These are phyloP conservation scores for Peromyscus nudipes DNA, from an alignment of 2,797 vertebrate genomes.

Conservation along the genomic window DNA sequence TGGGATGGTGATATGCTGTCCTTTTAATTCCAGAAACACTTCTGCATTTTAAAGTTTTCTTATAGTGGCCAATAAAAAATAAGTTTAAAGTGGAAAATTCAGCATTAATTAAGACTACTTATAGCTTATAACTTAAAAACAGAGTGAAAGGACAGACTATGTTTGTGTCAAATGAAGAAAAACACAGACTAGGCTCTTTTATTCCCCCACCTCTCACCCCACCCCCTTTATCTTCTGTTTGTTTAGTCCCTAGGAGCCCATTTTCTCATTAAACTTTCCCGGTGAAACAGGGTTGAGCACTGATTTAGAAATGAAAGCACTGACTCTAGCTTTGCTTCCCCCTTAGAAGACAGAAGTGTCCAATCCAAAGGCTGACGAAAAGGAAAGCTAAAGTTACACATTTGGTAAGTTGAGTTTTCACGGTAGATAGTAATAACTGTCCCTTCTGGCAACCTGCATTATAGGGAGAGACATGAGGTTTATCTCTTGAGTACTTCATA, in stretches of 20 bases:
- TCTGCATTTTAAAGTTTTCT: not conserved
- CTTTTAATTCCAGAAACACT: not conserved
- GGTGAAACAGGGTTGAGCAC: not conserved
- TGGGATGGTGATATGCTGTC: not conserved
- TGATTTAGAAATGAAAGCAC: slow-evolving; percentile 33
- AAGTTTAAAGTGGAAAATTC: not conserved
- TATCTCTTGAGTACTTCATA: not conserved
- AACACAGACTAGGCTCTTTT: not conserved
- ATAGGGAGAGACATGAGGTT: not conserved
- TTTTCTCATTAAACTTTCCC: not conserved
- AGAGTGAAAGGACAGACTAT: not conserved
- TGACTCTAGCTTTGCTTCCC: slow-evolving; percentile 61
- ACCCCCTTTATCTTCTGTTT: not conserved
- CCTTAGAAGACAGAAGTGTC: slow-evolving; percentile 85
- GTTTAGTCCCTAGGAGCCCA: slow-evolving; percentile 3
- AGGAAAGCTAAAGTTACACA: slow-evolving; percentile 84
- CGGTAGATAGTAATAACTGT: not conserved
- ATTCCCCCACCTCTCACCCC: not conserved
- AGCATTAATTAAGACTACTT: slow-evolving; percentile 42
- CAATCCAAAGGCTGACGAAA: slow-evolving; percentile 86
- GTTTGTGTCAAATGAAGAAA: slow-evolving; percentile 28
- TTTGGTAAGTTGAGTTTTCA: slow-evolving; percentile 80
- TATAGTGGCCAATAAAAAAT: not conserved
- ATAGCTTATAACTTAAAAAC: slow-evolving; percentile 41
- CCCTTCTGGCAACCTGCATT: not conserved